phyloP scores from a whole-genome alignment of 2,113 vertebrate species.

The Chamaetylas fuelleborni region DNA sequence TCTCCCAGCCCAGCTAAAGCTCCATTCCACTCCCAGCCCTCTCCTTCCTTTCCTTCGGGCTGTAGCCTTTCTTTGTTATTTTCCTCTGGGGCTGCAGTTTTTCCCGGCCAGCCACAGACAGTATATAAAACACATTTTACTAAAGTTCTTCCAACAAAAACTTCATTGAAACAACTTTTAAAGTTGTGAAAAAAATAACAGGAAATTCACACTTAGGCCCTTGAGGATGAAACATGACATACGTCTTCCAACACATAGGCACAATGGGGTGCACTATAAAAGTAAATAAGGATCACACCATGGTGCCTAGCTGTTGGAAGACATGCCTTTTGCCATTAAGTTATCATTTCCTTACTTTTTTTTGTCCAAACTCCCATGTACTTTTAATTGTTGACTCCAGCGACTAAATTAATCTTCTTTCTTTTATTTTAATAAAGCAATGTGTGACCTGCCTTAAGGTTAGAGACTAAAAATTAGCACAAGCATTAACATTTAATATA shows the following conservation, averaged over 20 bases:
- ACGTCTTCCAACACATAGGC: conserved; percentile 73
- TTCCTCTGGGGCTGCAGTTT: conserved; percentile 67
- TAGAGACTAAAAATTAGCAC: conserved; percentile 69
- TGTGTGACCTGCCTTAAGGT: conserved; percentile 68
- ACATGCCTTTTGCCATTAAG: conserved; percentile 70
- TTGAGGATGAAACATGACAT: conserved; percentile 73
- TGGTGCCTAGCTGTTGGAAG: conserved; percentile 71
- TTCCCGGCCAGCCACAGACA: conserved; percentile 64
- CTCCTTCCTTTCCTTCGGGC: conserved; percentile 30
- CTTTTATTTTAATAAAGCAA: conserved; percentile 61
- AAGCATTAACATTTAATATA: conserved; percentile 67
- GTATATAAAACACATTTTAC: conserved; percentile 73
- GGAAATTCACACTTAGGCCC: conserved; percentile 74
- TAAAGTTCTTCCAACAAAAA: conserved; percentile 72
- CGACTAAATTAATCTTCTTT: conserved; percentile 53
- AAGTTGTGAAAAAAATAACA: conserved; percentile 69
- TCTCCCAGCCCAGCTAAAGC: neutral
- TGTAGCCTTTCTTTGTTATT: conserved; percentile 57
- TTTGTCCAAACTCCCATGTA: conserved; percentile 27
- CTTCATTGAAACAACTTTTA: conserved; percentile 72
- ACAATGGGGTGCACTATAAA: conserved; percentile 70
- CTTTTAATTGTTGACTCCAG: conserved; percentile 69
- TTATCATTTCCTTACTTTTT: conserved; percentile 68
- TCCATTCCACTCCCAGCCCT: conserved; percentile 48
- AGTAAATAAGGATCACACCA: conserved; percentile 74